Base-by-base conservation (phyloP, 1,140 invertebrate genomes). In the Mizuhopecten yessoensis region DNA sequence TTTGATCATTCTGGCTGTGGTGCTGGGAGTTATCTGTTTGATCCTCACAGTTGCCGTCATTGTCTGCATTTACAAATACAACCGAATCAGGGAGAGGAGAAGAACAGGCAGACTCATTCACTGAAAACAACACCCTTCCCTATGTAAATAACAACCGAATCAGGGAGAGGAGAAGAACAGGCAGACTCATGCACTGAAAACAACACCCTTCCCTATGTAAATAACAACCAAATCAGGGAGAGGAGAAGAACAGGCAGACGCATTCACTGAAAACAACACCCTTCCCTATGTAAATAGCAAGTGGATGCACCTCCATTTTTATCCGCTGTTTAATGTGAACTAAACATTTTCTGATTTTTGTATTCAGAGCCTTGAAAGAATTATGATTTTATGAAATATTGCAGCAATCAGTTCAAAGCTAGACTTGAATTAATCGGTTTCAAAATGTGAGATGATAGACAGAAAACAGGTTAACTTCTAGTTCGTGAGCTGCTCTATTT, bases 141-240 rank as follows among this genome's bases (percentile, higher is more conserved):
- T 20, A 49, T 49, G 11, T 49, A 17, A 23, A 49, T 2, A 13
- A 75, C 57, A 75, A 75, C n/a, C 9, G 17, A 29, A 75, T 75
- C n/a, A 17, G n/a, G 5, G 29, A 75, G 57, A 75, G 57, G 57
- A 75, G n/a, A n/a, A n/a, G 17, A n/a, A 17, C 57, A 17, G 5
- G 57, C 5, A 75, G 57, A 17, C 57, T 75, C n/a, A 75, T 75
- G n/a, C 57, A 75, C 29, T 75, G 57, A 75, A 75, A 45, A 75
- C 17, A 13, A 39, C 36, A n/a, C n/a, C n/a, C n/a, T n/a, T n/a
- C 20, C 45, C 20, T 20, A 49, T 49, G 11, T 49, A 17, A 23
- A 49, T 2, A 13, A 75, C 57, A 75, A 75, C n/a, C 9, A 29
- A 29, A 75, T 75, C n/a, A 17, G n/a, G 5, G 29, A 75, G 57